phyloP scores from a whole-genome alignment of 1,140 invertebrate genomes.

The Bombus consobrinus region DNA sequence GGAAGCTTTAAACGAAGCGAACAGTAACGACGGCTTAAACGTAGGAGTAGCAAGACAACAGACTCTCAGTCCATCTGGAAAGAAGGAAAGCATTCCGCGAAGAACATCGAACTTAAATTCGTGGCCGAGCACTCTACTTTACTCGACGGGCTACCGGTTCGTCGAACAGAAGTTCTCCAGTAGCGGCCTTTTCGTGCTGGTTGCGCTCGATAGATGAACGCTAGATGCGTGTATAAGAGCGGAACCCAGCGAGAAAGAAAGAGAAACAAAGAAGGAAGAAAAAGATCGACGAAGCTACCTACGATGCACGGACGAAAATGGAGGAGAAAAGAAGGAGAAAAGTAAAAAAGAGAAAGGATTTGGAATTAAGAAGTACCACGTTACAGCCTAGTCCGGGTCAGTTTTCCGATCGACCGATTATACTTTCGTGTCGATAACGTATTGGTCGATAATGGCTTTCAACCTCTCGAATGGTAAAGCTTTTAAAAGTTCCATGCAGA shows the following conservation, averaged over 20 bases:
- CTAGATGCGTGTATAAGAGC: conserved; percentile 40
- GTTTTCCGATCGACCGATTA: conserved; percentile 74
- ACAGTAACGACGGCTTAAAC: conserved; percentile 36
- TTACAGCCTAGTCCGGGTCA: conserved; percentile 47
- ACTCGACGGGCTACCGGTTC: conserved; percentile 33
- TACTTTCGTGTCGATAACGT: conserved; percentile 80
- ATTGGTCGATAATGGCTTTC: conserved; percentile 78
- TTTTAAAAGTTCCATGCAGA: conserved; percentile 32
- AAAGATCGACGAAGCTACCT: not conserved
- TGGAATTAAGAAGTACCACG: conserved; percentile 49
- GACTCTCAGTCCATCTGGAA: not conserved
- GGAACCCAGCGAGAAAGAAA: conserved; percentile 3
- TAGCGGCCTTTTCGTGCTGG: conserved; percentile 33
- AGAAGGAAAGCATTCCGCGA: conserved; percentile 34
- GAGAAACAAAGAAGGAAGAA: not conserved
- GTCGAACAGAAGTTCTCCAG: conserved; percentile 48
- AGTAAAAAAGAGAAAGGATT: not conserved
- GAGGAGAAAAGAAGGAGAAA: not conserved
- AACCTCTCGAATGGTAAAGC: conserved; percentile 64
- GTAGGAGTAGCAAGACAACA: conserved; percentile 8
- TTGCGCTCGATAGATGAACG: conserved; percentile 8
- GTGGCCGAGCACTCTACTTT: conserved; percentile 56
- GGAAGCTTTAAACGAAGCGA: conserved; percentile 45
- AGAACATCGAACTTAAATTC: conserved; percentile 70
- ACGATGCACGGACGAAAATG: conserved; percentile 35